Base-by-base conservation (phyloP, 2,888 invertebrate genomes). In the Meloe dianella region DNA sequence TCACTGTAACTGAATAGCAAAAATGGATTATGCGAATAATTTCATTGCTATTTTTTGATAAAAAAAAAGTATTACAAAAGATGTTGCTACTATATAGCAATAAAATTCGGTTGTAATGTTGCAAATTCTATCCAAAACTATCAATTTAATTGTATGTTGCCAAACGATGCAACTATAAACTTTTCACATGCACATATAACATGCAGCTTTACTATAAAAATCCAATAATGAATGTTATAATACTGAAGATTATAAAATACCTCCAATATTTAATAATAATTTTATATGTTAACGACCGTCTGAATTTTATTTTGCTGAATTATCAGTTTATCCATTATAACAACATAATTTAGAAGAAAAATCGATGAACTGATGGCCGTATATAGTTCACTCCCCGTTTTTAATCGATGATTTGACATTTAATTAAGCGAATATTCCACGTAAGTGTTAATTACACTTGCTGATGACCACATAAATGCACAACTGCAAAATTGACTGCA, bases 391-490 rank as follows among this genome's bases (percentile, higher is more conserved):
- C 20, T 10, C 10, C 20, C 20, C 3, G 8, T 20, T 47, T 47
- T 47, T 20, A 47, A 47, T 47, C 47, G 20, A 17, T 20, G 47
- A 47, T 47, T 47, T 47, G 47, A 12, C 47, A 47, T 47, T 47
- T 47, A 47, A 47, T 47, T 47, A 47, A 47, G 47, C n/a, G 47
- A 20, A 47, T 20, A 47, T 20, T 47, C 47, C 47, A 20, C 47
- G 8, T 47, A 20, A 47, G 20, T 47, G 20, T 17, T 47, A 47
- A 47, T 47, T 47, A 47, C 20, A 47, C 8, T 20, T 22, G 20
- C 9, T 47, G 20, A 47, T 47, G 47, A n/a, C 41, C 8, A 8
- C 7, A 17, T n/a, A n/a, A 17, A 41, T 41, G 10, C n/a, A 12
- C 41, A 41, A 41, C 41, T n/a, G 17, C 17, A 41, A 41, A 41